Conservation (phyloP, 2,113 vertebrate species). For the Myotis davidii region DNA sequence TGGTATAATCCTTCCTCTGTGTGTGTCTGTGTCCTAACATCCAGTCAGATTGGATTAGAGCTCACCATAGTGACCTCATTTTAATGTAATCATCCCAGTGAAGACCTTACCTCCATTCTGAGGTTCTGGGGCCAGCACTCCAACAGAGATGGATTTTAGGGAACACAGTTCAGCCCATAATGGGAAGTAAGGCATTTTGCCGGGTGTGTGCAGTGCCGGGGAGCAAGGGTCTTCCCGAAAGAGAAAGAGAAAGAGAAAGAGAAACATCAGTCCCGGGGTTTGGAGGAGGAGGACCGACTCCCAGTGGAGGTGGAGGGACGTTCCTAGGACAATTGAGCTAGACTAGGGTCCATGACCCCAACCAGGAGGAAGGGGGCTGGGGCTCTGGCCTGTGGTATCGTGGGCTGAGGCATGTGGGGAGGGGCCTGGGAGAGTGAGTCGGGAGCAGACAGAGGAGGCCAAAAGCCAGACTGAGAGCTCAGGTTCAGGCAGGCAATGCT, state of each 20-base stretch:
- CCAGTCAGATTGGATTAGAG: not conserved
- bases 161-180: not conserved
- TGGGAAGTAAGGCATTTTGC: not conserved
- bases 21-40: not conserved
- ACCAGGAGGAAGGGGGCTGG: not conserved
- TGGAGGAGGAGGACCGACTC: not conserved
- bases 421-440: not conserved
- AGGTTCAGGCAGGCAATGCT: not conserved
- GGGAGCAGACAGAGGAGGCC: not conserved
- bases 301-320: not conserved
- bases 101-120: not conserved
- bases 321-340: not conserved
- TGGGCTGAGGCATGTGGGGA: not conserved
- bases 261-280: not conserved
- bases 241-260: no score
- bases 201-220: not conserved
- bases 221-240: not conserved
- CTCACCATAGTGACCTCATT: not conserved
- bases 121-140: not conserved
- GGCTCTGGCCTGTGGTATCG: fast-evolving
- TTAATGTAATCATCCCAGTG: no score
- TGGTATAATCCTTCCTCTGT: not conserved
- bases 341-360: not conserved
- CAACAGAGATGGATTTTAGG: not conserved
- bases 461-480: not conserved